These are phyloP conservation scores for Aphrophora alni DNA, from an alignment of 2,888 invertebrate species.

Conservation along the genomic window DNA sequence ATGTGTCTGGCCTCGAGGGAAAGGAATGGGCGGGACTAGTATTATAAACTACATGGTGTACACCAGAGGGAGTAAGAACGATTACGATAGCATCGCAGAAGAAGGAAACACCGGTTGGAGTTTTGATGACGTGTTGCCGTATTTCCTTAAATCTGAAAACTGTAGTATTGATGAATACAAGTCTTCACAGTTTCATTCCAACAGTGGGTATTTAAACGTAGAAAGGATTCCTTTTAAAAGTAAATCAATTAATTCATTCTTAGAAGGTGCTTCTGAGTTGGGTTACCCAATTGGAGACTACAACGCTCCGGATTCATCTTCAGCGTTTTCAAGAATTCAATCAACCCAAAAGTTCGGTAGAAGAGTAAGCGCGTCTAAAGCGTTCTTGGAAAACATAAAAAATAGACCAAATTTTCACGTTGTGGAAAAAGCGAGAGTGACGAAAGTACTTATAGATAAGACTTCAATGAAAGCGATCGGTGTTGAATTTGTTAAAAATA, in stretches of 20 bases:
- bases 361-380: slow-evolving; percentile 63
- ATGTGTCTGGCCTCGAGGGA: slow-evolving; percentile 51
- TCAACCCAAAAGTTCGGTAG: slow-evolving; percentile 61
- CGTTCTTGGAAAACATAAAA: slow-evolving; percentile 62
- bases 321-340: slow-evolving; percentile 63
- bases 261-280: slow-evolving; percentile 70
- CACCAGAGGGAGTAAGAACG: slow-evolving; percentile 51
- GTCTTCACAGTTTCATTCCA: slow-evolving; percentile 64
- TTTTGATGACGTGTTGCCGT: slow-evolving; percentile 54
- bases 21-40: slow-evolving; percentile 56
- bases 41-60: slow-evolving; percentile 68
- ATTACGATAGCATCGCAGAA: slow-evolving; percentile 51
- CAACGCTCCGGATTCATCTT: slow-evolving; percentile 49
- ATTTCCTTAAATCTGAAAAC: slow-evolving; percentile 54
- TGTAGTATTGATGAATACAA: slow-evolving; percentile 46
- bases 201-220: slow-evolving; percentile 71
- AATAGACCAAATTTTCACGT: slow-evolving; percentile 54
- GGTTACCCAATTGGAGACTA: slow-evolving; percentile 64
- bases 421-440: slow-evolving; percentile 52
- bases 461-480: slow-evolving; percentile 57
- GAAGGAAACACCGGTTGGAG: slow-evolving; percentile 59
- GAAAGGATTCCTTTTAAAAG: slow-evolving; percentile 70
- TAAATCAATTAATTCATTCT: slow-evolving; percentile 68
- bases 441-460: slow-evolving; percentile 55
- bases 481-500: slow-evolving; percentile 58